These are phyloP conservation scores for Orycteropus afer DNA, from an alignment of 2,113 vertebrate genomes.

Conservation along the genomic window DNA sequence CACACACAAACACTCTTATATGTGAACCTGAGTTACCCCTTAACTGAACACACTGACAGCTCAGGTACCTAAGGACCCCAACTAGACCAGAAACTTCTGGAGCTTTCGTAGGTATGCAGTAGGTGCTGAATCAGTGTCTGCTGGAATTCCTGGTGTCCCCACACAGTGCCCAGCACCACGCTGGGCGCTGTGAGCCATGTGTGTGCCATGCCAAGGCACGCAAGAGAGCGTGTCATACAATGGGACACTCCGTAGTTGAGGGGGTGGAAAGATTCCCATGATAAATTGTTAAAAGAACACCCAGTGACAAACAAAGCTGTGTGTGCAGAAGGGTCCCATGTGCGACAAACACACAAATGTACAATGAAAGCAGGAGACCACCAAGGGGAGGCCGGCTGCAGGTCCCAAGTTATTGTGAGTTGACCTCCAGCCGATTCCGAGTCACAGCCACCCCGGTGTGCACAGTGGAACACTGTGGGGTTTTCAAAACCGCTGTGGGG, in stretches of 20 bases:
- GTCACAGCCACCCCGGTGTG: too few relatives aligned
- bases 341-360: background rate
- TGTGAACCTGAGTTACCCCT: background rate
- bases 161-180: background rate
- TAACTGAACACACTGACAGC: background rate
- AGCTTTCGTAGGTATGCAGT: background rate
- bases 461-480: too few relatives aligned
- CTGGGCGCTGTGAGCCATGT: background rate
- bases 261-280: background rate
- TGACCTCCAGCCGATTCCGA: too few relatives aligned
- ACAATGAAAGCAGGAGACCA: too few relatives aligned
- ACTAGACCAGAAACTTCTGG: background rate
- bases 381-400: too few relatives aligned
- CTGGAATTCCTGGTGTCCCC: background rate
- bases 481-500: background rate
- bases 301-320: background rate
- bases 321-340: too few relatives aligned
- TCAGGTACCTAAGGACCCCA: background rate
- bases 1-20: background rate
- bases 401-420: too few relatives aligned
- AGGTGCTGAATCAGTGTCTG: background rate
- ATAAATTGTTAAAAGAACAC: background rate
- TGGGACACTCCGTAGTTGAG: background rate
- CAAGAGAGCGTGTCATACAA: background rate
- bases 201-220: too few relatives aligned